Conservation (phyloP, 1,140 invertebrate genomes). For the Drosophila busckii region DNA sequence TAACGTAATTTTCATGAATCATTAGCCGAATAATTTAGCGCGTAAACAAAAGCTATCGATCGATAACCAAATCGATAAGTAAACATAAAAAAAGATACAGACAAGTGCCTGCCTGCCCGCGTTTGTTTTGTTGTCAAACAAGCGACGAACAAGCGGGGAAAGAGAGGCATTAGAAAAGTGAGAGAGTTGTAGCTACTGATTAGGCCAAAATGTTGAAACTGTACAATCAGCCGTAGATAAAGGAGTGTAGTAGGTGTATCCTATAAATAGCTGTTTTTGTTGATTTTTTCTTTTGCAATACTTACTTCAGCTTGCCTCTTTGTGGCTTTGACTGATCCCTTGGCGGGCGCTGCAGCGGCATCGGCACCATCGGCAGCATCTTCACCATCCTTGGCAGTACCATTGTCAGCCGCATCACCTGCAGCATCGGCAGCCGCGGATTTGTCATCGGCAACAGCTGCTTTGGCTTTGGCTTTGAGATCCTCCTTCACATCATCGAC, state of each 20-base stretch:
- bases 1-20: constrained; percentile 45
- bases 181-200: constrained; percentile 22
- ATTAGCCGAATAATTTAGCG: constrained; percentile 24
- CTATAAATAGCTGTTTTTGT: neutral
- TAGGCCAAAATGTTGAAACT: constrained; percentile 20
- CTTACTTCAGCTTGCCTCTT: constrained; percentile 77
- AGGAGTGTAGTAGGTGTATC: too few relatives aligned
- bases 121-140: constrained; percentile 49
- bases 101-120: constrained; percentile 34
- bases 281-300: constrained; percentile 10
- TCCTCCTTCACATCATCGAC: constrained; percentile 71
- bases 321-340: constrained; percentile 75
- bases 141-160: constrained; percentile 1
- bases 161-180: neutral
- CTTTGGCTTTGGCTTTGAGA: constrained; percentile 69
- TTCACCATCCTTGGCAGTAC: constrained; percentile 67
- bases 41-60: constrained; percentile 57
- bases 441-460: constrained; percentile 61
- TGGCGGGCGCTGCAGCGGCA: constrained; percentile 63
- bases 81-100: constrained; percentile 9
- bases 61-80: constrained; percentile 26
- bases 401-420: constrained; percentile 63
- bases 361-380: constrained; percentile 52
- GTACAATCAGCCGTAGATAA: constrained; percentile 11
- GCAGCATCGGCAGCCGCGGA: constrained; percentile 58